Conservation (phyloP, 2,797 vertebrate genomes). For the Orestias chungarensis region DNA sequence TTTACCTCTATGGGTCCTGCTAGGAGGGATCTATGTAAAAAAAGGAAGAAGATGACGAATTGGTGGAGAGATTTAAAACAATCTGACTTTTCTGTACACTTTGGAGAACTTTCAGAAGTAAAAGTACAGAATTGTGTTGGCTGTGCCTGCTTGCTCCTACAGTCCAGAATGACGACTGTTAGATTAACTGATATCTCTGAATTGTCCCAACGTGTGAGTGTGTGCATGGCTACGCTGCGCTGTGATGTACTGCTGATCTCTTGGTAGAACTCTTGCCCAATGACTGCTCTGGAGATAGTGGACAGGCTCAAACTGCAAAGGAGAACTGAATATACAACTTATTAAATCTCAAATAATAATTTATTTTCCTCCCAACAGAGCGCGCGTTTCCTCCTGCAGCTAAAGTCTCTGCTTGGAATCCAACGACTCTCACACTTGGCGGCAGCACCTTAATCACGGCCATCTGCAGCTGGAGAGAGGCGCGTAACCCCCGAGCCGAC, state of each 20-base stretch:
- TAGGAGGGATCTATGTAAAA: too few relatives aligned
- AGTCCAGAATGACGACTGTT: too few relatives aligned
- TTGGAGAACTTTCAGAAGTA: not conserved
- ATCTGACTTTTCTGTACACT: not conserved
- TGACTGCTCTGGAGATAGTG: too few relatives aligned
- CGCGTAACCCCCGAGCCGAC: conserved; percentile 44
- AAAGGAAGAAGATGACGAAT: not conserved
- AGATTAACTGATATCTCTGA: too few relatives aligned
- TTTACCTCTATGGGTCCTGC: not conserved
- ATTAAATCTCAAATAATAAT: too few relatives aligned
- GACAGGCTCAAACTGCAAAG: too few relatives aligned
- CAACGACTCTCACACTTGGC: conserved; percentile 78
- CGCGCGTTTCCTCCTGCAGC: conserved; percentile 39
- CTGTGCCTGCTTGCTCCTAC: not conserved
- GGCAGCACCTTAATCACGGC: conserved; percentile 72
- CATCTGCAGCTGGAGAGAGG: conserved; percentile 67
- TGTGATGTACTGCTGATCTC: too few relatives aligned
- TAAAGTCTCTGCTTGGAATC: conserved; percentile 72
- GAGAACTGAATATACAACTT: too few relatives aligned
- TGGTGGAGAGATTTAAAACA: not conserved
- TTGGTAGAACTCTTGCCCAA: too few relatives aligned
- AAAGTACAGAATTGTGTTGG: not conserved
- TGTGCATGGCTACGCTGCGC: too few relatives aligned
- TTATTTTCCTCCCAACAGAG: not conserved
- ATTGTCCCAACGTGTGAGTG: too few relatives aligned